Base-by-base conservation (phyloP, 2,113 vertebrate species). In the Equus przewalskii region DNA sequence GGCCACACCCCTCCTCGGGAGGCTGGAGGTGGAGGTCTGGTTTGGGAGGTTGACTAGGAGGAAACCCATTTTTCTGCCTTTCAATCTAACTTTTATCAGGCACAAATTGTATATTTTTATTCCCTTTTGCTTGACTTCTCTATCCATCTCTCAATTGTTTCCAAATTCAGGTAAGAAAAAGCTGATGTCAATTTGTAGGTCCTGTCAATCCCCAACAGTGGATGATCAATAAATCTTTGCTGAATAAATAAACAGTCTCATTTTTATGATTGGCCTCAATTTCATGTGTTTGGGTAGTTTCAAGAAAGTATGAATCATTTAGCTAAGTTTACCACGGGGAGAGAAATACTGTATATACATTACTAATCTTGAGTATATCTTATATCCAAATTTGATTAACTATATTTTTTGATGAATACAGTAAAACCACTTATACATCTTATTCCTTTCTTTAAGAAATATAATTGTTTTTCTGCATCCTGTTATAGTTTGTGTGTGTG, bases 41-140 rank as follows among this genome's bases (percentile, higher is more conserved):
- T 75, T 28, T 22, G 10, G 1, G 21, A 18, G 41, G 2, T 22
- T 5, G n/a, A n/a, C 41, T 19, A 6, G 0, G 33, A 70, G n/a
- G 44, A 36, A 10, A 9, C 15, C 19, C 51, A 6, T 78, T 58
- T 36, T 54, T 30, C 44, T 44, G 8, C 13, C 24, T 51, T 33
- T 26, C 67, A n/a, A 0, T 4, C 7, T 36, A 33, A 13, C 49
- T 24, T 85, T 7, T 19, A 15, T 80, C 26, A 36, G 60, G 5
- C 33, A 70, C 5, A 33, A 5, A 67, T 6, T 83, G 3, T 28
- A 8, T 33, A 41, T 75, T 69, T 91, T 67, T 16, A 36, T 44
- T 91, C 76, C 51, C 33, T 62, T 1, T 22, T 2, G 30, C 87
- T 46, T 46, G 16, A 18, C 10, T 46, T 44, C 28, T 51, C 41